These are phyloP conservation scores for Zaprionus capensis DNA, from an alignment of 1,140 invertebrate genomes.

Conservation along the genomic window DNA sequence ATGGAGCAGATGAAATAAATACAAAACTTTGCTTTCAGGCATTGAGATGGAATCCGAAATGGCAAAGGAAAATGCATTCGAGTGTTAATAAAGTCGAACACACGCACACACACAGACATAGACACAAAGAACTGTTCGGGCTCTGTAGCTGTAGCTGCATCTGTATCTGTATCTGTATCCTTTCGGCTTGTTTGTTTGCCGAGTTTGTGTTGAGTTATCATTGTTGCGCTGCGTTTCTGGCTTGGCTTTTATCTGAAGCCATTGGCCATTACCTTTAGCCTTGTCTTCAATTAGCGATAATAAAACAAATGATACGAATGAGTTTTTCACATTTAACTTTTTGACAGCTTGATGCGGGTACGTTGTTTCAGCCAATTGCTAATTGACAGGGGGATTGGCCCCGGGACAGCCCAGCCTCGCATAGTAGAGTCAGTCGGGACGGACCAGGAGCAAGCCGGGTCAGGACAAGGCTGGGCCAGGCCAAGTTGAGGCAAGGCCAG, in stretches of 20 bases:
- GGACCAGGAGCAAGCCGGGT: neutral
- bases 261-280: constrained; percentile 34
- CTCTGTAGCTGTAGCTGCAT: neutral
- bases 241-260: constrained; percentile 25
- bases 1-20: constrained; percentile 15
- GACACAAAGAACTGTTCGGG: neutral
- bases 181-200: constrained; percentile 6
- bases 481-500: too few relatives aligned
- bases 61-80: constrained; percentile 58
- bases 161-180: constrained; percentile 3
- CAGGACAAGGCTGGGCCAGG: too few relatives aligned
- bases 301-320: constrained; percentile 76
- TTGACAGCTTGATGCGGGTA: constrained; percentile 78
- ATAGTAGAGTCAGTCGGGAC: neutral
- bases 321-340: constrained; percentile 78
- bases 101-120: neutral
- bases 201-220: neutral
- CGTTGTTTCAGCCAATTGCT: constrained; percentile 65
- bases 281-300: constrained; percentile 73
- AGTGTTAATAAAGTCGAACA: constrained; percentile 61
- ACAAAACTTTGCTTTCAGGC: constrained; percentile 40
- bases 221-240: constrained; percentile 2
- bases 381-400: constrained; percentile 74
- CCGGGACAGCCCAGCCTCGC: constrained; percentile 38
- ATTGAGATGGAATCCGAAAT: constrained; percentile 24